Evolutionary conservation across 2,797 vertebrate genomes (phyloP).

Genomic region (Tragelaphus eurycerus): DNA sequence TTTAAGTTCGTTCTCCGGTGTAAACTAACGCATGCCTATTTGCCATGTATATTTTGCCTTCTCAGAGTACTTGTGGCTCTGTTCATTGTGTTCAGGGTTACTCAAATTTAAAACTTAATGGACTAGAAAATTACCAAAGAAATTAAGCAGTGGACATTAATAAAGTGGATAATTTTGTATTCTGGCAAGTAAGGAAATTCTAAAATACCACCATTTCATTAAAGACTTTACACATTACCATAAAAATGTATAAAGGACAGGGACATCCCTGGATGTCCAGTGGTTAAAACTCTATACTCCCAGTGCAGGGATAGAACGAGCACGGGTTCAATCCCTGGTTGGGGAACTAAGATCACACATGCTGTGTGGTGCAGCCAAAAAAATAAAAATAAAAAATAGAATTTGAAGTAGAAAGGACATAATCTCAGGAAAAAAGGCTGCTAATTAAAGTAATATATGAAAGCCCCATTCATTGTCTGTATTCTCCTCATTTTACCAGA

Average conservation of each 20-base stretch:
- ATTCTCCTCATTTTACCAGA: slow-evolving; percentile 1
- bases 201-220: not conserved
- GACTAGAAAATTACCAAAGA: not conserved
- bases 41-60: not conserved
- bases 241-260: not conserved
- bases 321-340: not conserved
- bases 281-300: not conserved
- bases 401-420: not conserved
- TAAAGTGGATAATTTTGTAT: not conserved
- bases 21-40: not conserved
- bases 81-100: not conserved
- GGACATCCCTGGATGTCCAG: not conserved
- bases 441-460: not conserved
- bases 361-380: not conserved
- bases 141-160: not conserved
- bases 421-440: not conserved
- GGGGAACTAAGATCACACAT: not conserved
- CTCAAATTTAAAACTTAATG: not conserved
- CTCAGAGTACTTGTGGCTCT: not conserved
- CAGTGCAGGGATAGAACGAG: not conserved
- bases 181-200: slow-evolving; percentile 2
- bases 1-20: not conserved
- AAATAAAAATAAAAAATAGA: not conserved
- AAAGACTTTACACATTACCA: not conserved
- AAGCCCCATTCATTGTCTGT: not conserved